Evolutionary conservation across 2,113 vertebrate species (phyloP).

Genomic region (Syngnathus floridae): DNA sequence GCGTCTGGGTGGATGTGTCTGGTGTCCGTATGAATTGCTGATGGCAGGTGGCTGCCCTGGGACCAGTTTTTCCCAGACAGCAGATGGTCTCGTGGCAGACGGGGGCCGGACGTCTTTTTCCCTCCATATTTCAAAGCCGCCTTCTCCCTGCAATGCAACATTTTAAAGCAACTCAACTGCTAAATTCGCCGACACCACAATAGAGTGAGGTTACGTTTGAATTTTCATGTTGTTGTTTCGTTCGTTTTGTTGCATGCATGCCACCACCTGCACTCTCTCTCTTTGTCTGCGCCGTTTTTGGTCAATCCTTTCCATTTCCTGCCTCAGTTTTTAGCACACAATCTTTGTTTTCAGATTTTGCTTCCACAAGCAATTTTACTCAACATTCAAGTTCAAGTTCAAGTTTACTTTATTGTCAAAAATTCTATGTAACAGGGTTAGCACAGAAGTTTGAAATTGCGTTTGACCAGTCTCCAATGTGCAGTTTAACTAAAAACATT

Average conservation of each 20-base stretch:
- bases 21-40: not conserved
- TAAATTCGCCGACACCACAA: not conserved
- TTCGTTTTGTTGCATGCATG: not conserved
- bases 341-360: too few species aligned
- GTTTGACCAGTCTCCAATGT: too few species aligned
- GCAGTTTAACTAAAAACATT: too few species aligned
- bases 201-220: not conserved
- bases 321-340: too few species aligned
- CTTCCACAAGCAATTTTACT: too few species aligned
- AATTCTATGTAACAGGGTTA: too few species aligned
- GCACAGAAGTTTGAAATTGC: too few species aligned
- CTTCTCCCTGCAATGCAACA: not conserved
- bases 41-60: constrained; percentile 1
- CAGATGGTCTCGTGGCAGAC: not conserved
- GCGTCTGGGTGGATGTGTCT: not conserved
- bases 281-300: too few species aligned
- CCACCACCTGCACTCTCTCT: not conserved
- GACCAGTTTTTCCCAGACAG: not conserved
- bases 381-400: too few species aligned
- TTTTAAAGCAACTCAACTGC: not conserved
- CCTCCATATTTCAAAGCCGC: not conserved
- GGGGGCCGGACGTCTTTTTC: not conserved
- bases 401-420: too few species aligned
- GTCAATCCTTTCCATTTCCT: too few species aligned
- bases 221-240: not conserved